Base-by-base conservation (phyloP, 2,888 invertebrate genomes). In the Parnassius apollo region DNA sequence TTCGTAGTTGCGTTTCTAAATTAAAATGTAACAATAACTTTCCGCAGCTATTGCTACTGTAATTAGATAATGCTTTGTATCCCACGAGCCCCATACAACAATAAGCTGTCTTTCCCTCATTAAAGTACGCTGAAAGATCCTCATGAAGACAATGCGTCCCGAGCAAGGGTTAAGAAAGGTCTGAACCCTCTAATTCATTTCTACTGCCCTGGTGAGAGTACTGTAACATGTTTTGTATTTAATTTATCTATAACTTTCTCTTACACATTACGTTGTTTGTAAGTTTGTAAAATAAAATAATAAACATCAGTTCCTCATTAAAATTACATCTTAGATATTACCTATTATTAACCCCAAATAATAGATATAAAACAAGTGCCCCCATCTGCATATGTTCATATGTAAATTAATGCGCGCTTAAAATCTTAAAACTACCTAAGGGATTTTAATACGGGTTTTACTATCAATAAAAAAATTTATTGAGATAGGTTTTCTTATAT, bases 131-230 rank as follows among this genome's bases (percentile, higher is more conserved):
- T 50, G 44, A 59, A 59, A 59, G 59, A 56, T 56, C 50, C 44
- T 46, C 45, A 4, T 35, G 49, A 52, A 59, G 51, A 62, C 62
- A 64, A 64, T 64, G 56, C 56, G n/a, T n/a, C 25, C 50, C 58
- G 51, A 56, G 45, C 45, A 35, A 35, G 35, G 7, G 35, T 35
- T 35, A 35, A 35, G 7, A 35, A 35, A 35, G 35, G 35, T 45
- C 63, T 56, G 25, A 45, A 55, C 63, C 56, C 56, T 64, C 59
- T 52, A 57, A 59, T 64, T 64, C 55, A 59, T 59, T 58, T 63
- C 59, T 51, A 51, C 56, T 51, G 59, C 48, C 35, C 42, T 46
- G 18, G 9, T 44, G n/a, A 22, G 42, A n/a, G 46, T n/a, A 13
- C 49, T 49, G 13, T 49, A 13, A 49, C 49, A 13, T 9, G 13